Conservation (phyloP, 2,797 vertebrate species). For the Phalloptychus januarius region DNA sequence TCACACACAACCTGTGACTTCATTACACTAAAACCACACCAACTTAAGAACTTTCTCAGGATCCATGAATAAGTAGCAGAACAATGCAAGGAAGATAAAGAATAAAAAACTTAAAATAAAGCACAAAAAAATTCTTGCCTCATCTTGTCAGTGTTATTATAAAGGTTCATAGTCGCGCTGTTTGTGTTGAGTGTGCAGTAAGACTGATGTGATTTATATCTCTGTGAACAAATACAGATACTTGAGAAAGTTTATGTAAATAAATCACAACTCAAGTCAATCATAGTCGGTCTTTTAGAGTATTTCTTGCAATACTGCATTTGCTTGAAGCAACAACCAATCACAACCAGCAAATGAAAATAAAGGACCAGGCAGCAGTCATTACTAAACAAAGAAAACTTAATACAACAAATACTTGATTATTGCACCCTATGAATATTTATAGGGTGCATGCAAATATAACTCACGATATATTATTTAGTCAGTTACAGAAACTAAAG, state of each 20-base stretch:
- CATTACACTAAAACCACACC: conserved; percentile 38
- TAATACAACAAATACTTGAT: not conserved
- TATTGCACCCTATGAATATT: not conserved
- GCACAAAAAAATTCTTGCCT: not conserved
- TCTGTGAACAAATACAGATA: not conserved
- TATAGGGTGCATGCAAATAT: not conserved
- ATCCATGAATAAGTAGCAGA: conserved; percentile 20
- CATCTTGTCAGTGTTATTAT: not conserved
- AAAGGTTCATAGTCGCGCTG: not conserved
- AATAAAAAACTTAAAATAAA: not conserved
- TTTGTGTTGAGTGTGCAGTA: not conserved
- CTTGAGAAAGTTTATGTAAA: not conserved
- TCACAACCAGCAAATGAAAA: not conserved
- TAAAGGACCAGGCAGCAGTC: not conserved
- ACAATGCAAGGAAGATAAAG: conserved; percentile 5
- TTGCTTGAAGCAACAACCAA: not conserved
- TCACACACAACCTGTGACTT: conserved; percentile 33
- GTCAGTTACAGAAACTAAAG: not conserved
- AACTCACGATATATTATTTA: not conserved
- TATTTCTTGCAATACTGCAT: not conserved
- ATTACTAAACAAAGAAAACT: not conserved
- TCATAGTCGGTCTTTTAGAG: not conserved
- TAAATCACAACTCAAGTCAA: not conserved
- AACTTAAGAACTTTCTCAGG: conserved; percentile 39
- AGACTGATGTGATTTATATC: not conserved